phyloP scores from a whole-genome alignment of 2,113 vertebrate genomes.

The Toxotes chatareus region DNA sequence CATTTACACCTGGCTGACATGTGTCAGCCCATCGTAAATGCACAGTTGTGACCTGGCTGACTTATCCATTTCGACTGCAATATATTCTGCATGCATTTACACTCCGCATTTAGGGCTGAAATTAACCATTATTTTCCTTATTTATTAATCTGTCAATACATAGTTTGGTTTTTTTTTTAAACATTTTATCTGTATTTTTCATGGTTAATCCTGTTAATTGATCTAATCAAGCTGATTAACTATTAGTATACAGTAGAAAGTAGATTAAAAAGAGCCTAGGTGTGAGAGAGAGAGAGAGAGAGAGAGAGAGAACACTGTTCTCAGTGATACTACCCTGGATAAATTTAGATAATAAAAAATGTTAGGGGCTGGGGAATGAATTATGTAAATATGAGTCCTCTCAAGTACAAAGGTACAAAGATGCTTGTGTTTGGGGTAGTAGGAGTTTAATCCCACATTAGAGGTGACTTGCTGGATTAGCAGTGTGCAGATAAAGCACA shows the following conservation, averaged over 20 bases:
- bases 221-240: too few relatives aligned
- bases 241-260: too few relatives aligned
- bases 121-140: too few relatives aligned
- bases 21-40: not conserved
- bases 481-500: conserved; percentile 26
- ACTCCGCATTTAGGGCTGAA: too few relatives aligned
- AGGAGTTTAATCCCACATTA: conserved; percentile 43
- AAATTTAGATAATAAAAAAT: conserved; percentile 18
- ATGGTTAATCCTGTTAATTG: too few relatives aligned
- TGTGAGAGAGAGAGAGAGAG: too few relatives aligned
- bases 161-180: too few relatives aligned
- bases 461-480: conserved; percentile 54
- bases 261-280: too few relatives aligned
- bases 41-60: not conserved
- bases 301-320: conserved; percentile 12
- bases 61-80: not conserved
- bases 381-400: conserved; percentile 15
- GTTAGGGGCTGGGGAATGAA: not conserved
- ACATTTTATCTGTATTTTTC: too few relatives aligned
- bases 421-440: not conserved
- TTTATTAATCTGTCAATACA: too few relatives aligned
- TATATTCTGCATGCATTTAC: not conserved
- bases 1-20: not conserved
- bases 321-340: conserved; percentile 7
- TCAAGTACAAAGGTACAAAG: conserved; percentile 13